Percentiles rank a stretch among this genome's conserved stretches.
Evolutionary conservation across 2,113 vertebrate species (phyloP).

Genomic region (Eulacestoma nigropectus): DNA sequence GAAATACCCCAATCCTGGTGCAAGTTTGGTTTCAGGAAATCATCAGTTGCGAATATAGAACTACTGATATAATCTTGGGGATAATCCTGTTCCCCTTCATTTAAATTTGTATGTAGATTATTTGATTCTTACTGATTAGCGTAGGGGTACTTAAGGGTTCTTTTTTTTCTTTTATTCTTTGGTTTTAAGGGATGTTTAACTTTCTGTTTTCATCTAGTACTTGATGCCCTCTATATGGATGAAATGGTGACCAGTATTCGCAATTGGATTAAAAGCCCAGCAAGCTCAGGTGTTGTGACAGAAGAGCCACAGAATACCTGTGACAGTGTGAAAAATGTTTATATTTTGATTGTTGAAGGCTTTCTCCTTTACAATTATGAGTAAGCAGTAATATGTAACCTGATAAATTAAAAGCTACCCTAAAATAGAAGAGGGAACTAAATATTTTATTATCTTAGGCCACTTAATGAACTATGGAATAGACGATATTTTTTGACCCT

Average conservation of each 20-base stretch:
- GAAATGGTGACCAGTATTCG: constrained; percentile 79
- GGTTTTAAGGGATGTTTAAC: neutral
- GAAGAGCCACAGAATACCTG: neutral
- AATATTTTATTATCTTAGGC: constrained; percentile 71
- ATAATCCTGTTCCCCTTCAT: neutral
- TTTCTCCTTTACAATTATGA: constrained; percentile 92
- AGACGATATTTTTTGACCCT: constrained; percentile 88
- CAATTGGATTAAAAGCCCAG: constrained; percentile 71
- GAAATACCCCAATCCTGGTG: neutral
- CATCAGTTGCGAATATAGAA: neutral
- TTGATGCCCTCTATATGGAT: constrained; percentile 90
- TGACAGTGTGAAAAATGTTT: constrained; percentile 10
- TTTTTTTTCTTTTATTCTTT: neutral
- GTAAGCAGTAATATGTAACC: constrained; percentile 66
- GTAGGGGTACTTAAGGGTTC: neutral
- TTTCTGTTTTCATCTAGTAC: constrained; percentile 67
- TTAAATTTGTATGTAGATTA: neutral
- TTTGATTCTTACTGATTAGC: neutral
- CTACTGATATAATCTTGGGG: neutral
- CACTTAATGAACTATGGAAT: constrained; percentile 81
- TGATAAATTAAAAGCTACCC: neutral
- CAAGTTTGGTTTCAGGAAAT: neutral
- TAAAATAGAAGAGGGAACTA: neutral
- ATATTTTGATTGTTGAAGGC: constrained; percentile 88
- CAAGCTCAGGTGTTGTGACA: neutral